These are phyloP conservation scores for Hylia prasina DNA, from an alignment of 2,113 vertebrate species.

Conservation along the genomic window DNA sequence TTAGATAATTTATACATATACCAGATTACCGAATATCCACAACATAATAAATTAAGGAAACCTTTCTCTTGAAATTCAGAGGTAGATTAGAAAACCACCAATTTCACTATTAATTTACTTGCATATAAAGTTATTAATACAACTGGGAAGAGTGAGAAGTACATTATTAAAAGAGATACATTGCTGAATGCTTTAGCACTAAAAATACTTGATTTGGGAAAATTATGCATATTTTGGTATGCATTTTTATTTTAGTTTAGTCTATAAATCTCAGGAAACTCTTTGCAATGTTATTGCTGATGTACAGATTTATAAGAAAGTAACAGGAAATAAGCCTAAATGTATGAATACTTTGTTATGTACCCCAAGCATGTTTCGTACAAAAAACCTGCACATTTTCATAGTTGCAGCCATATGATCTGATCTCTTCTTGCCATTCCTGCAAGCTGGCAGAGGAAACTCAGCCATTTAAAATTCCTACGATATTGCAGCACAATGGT, in stretches of 20 bases:
- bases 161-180: not conserved
- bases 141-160: slow-evolving; percentile 2
- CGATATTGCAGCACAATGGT: not conserved
- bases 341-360: not conserved
- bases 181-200: not conserved
- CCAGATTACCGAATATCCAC: slow-evolving; percentile 35
- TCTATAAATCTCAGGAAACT: not conserved
- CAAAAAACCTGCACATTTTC: not conserved
- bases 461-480: slow-evolving; percentile 48
- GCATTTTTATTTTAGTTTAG: not conserved
- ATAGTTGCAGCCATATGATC: not conserved
- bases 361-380: not conserved
- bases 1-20: slow-evolving; percentile 34
- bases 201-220: not conserved
- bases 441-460: not conserved
- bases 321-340: not conserved
- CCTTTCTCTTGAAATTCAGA: slow-evolving; percentile 44
- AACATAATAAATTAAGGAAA: slow-evolving; percentile 38
- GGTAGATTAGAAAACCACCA: not conserved
- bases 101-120: slow-evolving; percentile 30
- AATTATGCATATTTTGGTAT: not conserved
- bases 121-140: not conserved
- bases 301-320: not conserved
- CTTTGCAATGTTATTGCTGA: not conserved
- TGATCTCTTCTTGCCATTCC: not conserved